phyloP scores from a whole-genome alignment of 2,797 vertebrate species.

The Okamejei kenojei region DNA sequence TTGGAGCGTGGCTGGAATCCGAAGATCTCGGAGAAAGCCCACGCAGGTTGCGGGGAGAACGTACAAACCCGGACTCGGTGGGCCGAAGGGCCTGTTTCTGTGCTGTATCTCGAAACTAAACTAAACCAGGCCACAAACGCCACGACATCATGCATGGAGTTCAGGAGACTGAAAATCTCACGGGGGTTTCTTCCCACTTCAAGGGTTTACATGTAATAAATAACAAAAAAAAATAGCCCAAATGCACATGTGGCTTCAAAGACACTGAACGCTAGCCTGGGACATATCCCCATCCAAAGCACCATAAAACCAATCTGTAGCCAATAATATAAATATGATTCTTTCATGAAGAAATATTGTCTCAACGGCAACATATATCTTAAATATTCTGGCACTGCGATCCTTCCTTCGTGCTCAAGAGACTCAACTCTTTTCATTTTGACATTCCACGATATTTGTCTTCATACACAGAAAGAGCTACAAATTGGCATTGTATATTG shows the following conservation, averaged over 20 bases:
- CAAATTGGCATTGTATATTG: neutral
- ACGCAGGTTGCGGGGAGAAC: too few relatives aligned
- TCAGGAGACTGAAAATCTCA: neutral
- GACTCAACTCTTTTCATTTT: slow-evolving; percentile 13
- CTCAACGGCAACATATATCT: neutral
- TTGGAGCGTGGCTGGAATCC: too few relatives aligned
- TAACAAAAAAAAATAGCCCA: neutral
- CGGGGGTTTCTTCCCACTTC: neutral
- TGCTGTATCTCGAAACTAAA: too few relatives aligned
- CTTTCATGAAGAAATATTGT: neutral
- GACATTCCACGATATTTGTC: neutral
- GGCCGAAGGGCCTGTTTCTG: too few relatives aligned
- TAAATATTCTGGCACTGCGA: neutral
- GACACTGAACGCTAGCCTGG: neutral
- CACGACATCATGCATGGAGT: neutral
- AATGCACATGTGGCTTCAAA: neutral
- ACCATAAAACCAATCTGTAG: neutral
- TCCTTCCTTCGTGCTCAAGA: neutral
- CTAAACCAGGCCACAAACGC: neutral
- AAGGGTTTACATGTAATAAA: neutral
- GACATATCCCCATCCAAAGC: neutral
- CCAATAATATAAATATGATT: neutral
- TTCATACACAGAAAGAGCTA: neutral
- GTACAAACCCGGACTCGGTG: too few relatives aligned
- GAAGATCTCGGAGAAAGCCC: too few relatives aligned